Evolutionary conservation across 2,113 vertebrate genomes (phyloP), one percentile per base, ranked within the genome.

Genomic region (Gallinago media): DNA sequence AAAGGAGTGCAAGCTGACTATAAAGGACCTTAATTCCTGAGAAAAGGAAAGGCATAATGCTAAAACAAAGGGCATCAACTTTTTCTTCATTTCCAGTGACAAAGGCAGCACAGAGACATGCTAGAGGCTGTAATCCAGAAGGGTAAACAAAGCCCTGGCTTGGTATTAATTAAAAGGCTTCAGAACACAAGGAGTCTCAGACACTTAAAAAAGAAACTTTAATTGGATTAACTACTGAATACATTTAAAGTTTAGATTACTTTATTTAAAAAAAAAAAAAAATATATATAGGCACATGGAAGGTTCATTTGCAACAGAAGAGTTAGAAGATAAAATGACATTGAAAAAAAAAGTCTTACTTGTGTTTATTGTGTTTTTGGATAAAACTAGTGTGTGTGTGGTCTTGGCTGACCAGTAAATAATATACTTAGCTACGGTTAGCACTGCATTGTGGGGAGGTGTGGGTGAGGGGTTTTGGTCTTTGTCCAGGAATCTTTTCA

Each of bases 91-190:
- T 95, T 71, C 42, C 21, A 92, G 12, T 74, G 70, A 80, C 63
- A 89, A 92, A 91, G 63, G 40, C 40, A 47, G 10, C 2, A 5
- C 17, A 36, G 49, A 91, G 52, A 78, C 40, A 34, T 16, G 52
- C 78, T 80, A n/a, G 61, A 89, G 73, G 52, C 67, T 82, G 18
- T 89, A 94, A 95, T 91, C 71, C 88, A 50, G 56, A 83, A 79
- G 23, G 19, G 13, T 88, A 96, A 97, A 96, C 83, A 94, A 96
- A 93, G 34, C n/a, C 32, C 38, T 89, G 58, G 25, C 44, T 91
- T 1, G 0, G 20, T 78, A 75, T 74, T 95, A 92, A 86, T 96
- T 96, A 83, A 85, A 95, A 89, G 13, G 8, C 54, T 85, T 92
- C 72, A 71, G 32, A 90, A 94, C 19, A 3, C 6, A 42, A 91